phyloP scores from a whole-genome alignment of 2,113 vertebrate genomes.

The Malaclemys terrapin region DNA sequence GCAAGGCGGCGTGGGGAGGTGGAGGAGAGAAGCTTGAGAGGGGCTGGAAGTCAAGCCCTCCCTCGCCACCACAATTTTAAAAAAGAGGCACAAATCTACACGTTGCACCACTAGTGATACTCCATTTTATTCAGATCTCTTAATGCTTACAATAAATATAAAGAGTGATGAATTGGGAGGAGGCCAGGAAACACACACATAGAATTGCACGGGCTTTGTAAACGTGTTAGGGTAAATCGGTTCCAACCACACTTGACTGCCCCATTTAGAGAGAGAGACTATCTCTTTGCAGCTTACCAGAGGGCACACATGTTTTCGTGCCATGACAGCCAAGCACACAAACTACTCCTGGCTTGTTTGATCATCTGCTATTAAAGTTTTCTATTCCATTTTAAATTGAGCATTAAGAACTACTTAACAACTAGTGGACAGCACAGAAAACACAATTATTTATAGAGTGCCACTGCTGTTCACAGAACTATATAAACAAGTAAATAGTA shows the following conservation, averaged over 20 bases:
- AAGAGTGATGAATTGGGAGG: neutral
- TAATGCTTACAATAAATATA: neutral
- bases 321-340: neutral
- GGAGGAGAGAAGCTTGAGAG: neutral
- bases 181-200: neutral
- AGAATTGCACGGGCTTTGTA: neutral
- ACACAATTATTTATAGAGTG: neutral
- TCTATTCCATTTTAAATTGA: neutral
- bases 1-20: neutral
- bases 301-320: neutral
- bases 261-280: no score
- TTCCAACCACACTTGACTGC: neutral
- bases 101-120: neutral
- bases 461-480: neutral
- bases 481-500: neutral
- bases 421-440: neutral
- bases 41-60: neutral
- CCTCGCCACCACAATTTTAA: neutral
- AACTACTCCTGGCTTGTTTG: neutral
- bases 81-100: neutral
- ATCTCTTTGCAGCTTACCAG: neutral
- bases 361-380: slow-evolving; percentile 8
- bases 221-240: neutral
- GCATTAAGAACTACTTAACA: neutral
- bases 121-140: neutral